Conservation (phyloP, 2,113 vertebrate species). For the Entelurus aequoreus region DNA sequence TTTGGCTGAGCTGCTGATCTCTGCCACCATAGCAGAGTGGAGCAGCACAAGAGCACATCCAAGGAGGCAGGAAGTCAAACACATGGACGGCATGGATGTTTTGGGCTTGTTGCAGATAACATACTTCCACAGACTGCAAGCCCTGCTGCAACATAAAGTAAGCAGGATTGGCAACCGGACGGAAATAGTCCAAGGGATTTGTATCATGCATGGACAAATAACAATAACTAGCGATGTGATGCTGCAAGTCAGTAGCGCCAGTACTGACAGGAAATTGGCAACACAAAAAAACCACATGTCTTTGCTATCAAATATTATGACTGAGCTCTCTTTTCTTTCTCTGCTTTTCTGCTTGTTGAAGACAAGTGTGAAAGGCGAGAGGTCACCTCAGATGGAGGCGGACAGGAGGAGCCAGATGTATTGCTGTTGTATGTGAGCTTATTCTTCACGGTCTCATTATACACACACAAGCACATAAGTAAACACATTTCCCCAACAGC, state of each 20-base stretch:
- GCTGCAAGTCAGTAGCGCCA: neutral
- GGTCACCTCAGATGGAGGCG: slow-evolving; percentile 24
- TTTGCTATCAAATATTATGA: too few relatives aligned
- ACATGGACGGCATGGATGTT: neutral
- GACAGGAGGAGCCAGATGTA: slow-evolving; percentile 35
- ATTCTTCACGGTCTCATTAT: slow-evolving; percentile 53
- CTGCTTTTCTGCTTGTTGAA: slow-evolving; percentile 21
- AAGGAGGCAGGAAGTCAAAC: neutral
- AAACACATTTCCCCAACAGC: neutral
- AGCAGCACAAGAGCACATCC: neutral
- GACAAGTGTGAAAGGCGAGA: slow-evolving; percentile 21
- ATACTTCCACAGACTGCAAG: neutral
- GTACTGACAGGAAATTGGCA: neutral
- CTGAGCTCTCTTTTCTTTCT: neutral
- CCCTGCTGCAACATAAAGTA: too few relatives aligned
- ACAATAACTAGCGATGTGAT: neutral
- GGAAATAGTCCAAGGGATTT: too few relatives aligned
- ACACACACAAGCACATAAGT: neutral
- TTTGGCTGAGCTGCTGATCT: slow-evolving; percentile 1
- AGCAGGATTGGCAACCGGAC: too few relatives aligned
- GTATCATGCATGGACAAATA: neutral
- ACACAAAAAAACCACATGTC: too few relatives aligned
- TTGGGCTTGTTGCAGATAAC: neutral
- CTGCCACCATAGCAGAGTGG: neutral
- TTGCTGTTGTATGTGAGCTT: slow-evolving; percentile 38